phyloP scores from a whole-genome alignment of 2,797 vertebrate species.

The Silurus aristotelis region DNA sequence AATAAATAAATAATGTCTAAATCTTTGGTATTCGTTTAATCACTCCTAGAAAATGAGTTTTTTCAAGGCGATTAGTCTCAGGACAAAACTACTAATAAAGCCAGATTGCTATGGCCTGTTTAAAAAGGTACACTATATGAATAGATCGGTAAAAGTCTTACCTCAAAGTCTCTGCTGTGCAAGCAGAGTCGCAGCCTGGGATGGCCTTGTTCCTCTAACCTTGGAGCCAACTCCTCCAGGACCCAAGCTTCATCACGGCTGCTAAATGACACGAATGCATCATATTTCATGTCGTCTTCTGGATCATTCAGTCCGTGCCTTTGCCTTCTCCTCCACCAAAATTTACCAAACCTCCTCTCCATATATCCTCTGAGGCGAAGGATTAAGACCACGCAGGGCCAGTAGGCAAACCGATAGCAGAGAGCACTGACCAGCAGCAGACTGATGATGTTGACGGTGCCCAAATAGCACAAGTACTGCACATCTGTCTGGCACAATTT shows the following conservation, averaged over 20 bases:
- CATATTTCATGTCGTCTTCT: conserved; percentile 41
- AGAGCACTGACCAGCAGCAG: conserved; percentile 35
- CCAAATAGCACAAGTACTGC: conserved; percentile 52
- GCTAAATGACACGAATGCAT: conserved; percentile 56
- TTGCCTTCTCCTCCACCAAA: conserved; percentile 32
- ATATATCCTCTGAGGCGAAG: conserved; percentile 41
- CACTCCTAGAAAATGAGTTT: background rate
- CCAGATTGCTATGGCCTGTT: background rate
- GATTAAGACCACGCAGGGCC: conserved; percentile 50
- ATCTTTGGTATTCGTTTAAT: background rate
- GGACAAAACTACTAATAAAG: background rate
- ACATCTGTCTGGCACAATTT: conserved; percentile 54
- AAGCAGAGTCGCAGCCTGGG: conserved; percentile 52
- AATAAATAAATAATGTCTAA: background rate
- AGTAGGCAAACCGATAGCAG: conserved; percentile 53
- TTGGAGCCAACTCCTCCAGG: conserved; percentile 48
- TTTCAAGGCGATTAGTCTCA: background rate
- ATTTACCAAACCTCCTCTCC: conserved; percentile 41
- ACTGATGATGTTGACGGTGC: conserved; percentile 26
- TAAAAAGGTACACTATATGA: background rate
- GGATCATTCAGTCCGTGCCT: background rate
- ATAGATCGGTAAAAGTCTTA: background rate
- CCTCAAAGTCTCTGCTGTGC: conserved; percentile 59
- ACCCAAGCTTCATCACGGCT: conserved; percentile 57
- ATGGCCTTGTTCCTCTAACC: conserved; percentile 53